These are phyloP conservation scores for Cantharis flavilabris DNA, from an alignment of 2,888 invertebrate species.

Conservation along the genomic window DNA sequence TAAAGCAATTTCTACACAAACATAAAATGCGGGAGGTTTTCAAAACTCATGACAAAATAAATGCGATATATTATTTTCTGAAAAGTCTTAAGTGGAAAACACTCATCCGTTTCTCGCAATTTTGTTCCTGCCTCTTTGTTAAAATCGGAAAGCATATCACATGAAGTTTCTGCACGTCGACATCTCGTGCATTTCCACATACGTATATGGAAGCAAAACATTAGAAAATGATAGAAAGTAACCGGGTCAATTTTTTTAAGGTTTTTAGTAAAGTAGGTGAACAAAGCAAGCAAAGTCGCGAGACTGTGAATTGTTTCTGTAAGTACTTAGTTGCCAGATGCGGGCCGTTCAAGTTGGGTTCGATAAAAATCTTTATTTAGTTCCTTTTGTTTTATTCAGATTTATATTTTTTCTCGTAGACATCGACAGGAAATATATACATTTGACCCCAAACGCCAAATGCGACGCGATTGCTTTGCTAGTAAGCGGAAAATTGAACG, in stretches of 20 bases:
- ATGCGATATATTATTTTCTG: conserved; percentile 38
- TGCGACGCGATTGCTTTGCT: conserved; percentile 10
- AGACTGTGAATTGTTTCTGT: conserved; percentile 39
- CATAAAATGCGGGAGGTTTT: conserved; percentile 12
- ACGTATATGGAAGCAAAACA: neutral
- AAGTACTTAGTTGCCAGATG: conserved; percentile 39
- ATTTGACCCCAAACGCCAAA: conserved; percentile 5
- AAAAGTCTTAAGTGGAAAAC: conserved; percentile 38
- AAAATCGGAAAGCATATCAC: conserved; percentile 28
- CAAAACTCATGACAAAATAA: conserved; percentile 33
- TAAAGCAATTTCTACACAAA: conserved; percentile 9
- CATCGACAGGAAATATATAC: conserved; percentile 13
- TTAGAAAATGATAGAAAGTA: conserved; percentile 11
- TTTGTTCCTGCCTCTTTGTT: conserved; percentile 35
- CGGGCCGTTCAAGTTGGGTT: conserved; percentile 33
- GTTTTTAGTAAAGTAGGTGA: conserved; percentile 21
- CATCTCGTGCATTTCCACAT: conserved; percentile 7
- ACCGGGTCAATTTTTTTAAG: neutral
- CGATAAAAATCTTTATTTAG: conserved; percentile 35
- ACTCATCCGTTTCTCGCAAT: conserved; percentile 38
- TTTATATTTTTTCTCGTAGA: conserved; percentile 21
- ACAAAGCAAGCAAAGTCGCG: conserved; percentile 32
- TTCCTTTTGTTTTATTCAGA: conserved; percentile 22
- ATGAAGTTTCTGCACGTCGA: conserved; percentile 31
- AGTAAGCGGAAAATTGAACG: conserved; percentile 12